A percentile compares a stretch with the other conserved stretches of the same genome.
Evolutionary conservation across 2,113 vertebrate genomes (phyloP).

Genomic region (Hystrix cristata): DNA sequence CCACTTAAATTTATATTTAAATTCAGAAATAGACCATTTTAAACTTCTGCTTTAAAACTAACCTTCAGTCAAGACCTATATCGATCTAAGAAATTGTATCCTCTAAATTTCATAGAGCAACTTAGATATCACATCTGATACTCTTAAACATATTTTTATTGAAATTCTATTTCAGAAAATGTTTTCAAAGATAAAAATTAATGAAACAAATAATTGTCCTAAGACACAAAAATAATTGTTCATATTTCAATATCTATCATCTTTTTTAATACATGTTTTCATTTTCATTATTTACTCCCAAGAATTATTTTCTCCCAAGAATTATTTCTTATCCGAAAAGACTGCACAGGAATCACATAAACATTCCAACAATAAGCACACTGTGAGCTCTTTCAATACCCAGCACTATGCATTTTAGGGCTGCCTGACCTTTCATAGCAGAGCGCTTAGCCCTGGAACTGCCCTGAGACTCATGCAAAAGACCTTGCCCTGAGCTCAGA

Average conservation of each 20-base stretch:
- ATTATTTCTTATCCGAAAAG: not conserved
- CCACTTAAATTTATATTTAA: constrained; percentile 28
- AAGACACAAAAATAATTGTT: not conserved
- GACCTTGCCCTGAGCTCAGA: not conserved
- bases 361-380: not conserved
- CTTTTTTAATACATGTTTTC: constrained; percentile 15
- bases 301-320: not conserved
- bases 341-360: not conserved
- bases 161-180: constrained; percentile 42
- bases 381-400: not conserved
- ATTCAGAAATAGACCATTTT: not conserved
- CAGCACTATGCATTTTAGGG: not conserved
- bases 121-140: not conserved
- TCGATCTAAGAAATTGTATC: not conserved
- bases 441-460: not conserved
- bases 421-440: not conserved
- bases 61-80: not conserved
- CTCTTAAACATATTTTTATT: not conserved
- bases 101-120: not conserved
- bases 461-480: not conserved
- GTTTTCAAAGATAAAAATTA: constrained; percentile 51
- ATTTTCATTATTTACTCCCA: constrained; percentile 35
- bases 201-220: not conserved
- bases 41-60: not conserved
- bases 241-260: not conserved